Evolutionary conservation across 1,140 invertebrate genomes (phyloP), one percentile per base, ranked within the genome.

Genomic region (Drosophila ercepeae): DNA sequence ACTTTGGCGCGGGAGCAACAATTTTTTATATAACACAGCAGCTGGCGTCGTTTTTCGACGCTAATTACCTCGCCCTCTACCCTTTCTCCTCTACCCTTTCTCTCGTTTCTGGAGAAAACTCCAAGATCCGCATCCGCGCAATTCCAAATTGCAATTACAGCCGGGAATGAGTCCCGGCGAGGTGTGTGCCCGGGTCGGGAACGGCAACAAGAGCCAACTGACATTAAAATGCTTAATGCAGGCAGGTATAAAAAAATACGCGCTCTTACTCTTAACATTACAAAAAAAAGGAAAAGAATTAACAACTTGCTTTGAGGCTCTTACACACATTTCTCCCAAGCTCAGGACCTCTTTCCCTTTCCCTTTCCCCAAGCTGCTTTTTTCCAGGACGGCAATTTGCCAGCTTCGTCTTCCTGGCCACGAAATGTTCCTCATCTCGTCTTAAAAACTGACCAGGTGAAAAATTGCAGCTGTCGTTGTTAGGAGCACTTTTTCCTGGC

Each of bases 391-490:
- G 50, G 60, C 61, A 73, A 59, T 70, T 78, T 75, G 64, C 55
- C 55, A 59, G 32, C 60, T 53, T 65, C 73, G 36, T 59, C 57
- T 55, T 64, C 52, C 39, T 27, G 58, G 63, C 53, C 53, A 23
- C 60, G 50, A 51, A 48, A 34, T 42, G 61, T 25, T 34, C 50
- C 52, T 88, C 82, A n/a, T n/a, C 70, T 90, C 88, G 83, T 90
- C 88, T 90, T 84, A 57, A 88, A 88, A 88, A 88, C 83, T 89
- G 78, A 49, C 82, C 88, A 90, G 88, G 78, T 90, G 88, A 90
- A 90, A 90, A 88, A 90, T 84, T 90, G 88, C 88, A 90, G 88
- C 88, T 90, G 88, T 83, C 76, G 82, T 74, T 81, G 69, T 73
- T 73, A 75, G 82, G 29, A 39, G 36, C n/a, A 6, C 14, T 41